A percentile compares a stretch with the other conserved stretches of the same genome.
These are phyloP conservation scores for Spodoptera exigua DNA, from an alignment of 2,888 invertebrate species.

Conservation along the genomic window DNA sequence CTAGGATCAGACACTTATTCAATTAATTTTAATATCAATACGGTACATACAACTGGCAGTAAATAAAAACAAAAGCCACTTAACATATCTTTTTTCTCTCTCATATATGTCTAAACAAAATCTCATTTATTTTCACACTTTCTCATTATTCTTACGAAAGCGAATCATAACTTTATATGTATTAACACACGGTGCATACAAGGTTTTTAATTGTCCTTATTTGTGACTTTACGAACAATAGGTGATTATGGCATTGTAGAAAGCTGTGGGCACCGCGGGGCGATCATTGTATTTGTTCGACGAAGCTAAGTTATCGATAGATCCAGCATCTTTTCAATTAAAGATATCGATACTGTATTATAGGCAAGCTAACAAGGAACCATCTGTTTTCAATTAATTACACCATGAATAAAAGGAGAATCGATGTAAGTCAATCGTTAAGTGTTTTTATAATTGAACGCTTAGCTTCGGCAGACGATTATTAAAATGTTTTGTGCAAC, in stretches of 20 bases:
- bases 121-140: constrained; percentile 19
- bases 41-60: no score
- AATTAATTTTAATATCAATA: no score
- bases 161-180: constrained; percentile 16
- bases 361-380: constrained; percentile 82
- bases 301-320: constrained; percentile 74
- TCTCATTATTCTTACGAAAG: constrained; percentile 29
- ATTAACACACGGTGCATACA: constrained; percentile 53
- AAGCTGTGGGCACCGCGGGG: constrained; percentile 81
- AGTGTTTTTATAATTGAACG: constrained; percentile 58
- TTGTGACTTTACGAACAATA: constrained; percentile 82
- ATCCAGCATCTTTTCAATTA: constrained; percentile 82
- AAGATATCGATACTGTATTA: constrained; percentile 76
- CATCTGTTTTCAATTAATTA: constrained; percentile 88
- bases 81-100: not conserved
- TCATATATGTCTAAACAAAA: not conserved
- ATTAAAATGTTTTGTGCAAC: constrained; percentile 41
- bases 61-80: not conserved
- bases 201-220: constrained; percentile 78
- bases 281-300: constrained; percentile 82
- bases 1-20: no score
- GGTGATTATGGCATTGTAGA: constrained; percentile 86
- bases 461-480: constrained; percentile 29
- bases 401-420: constrained; percentile 70
- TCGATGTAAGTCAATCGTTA: constrained; percentile 67